A percentile compares a stretch with the other conserved stretches of the same genome.
Conservation (phyloP, 2,888 invertebrate genomes). For the Andrena praecox region DNA sequence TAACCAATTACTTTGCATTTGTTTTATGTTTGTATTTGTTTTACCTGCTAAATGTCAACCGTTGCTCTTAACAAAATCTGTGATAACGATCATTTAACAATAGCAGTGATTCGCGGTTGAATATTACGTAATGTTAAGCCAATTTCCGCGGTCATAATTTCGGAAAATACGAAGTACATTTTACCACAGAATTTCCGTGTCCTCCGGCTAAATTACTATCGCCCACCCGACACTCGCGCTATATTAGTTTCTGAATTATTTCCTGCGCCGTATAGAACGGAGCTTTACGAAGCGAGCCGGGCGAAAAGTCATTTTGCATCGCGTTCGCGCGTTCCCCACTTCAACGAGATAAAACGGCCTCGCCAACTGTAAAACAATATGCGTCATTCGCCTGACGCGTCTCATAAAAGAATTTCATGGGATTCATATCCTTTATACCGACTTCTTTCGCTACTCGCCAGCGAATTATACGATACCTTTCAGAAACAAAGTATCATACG, state of each 20-base stretch:
- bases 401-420: constrained; percentile 13
- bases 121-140: constrained; percentile 26
- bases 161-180: constrained; percentile 37
- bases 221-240: constrained; percentile 35
- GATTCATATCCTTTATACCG: neutral
- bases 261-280: constrained; percentile 19
- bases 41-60: too few relatives aligned
- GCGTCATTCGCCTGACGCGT: constrained; percentile 1
- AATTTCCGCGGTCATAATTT: constrained; percentile 28
- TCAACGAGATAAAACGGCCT: neutral
- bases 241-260: constrained; percentile 57
- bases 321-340: constrained; percentile 1
- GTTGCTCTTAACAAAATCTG: neutral
- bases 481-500: neutral
- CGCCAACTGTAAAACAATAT: constrained; percentile 29
- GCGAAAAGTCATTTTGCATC: constrained; percentile 41
- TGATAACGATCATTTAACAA: constrained; percentile 12
- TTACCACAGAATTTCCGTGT: constrained; percentile 33
- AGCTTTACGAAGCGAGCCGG: constrained; percentile 11
- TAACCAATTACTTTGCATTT: too few relatives aligned
- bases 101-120: constrained; percentile 2
- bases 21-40: too few relatives aligned
- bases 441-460: neutral
- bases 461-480: neutral
- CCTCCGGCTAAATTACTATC: constrained; percentile 41